phyloP scores from a whole-genome alignment of 2,113 vertebrate species.

The Heptranchias perlo region DNA sequence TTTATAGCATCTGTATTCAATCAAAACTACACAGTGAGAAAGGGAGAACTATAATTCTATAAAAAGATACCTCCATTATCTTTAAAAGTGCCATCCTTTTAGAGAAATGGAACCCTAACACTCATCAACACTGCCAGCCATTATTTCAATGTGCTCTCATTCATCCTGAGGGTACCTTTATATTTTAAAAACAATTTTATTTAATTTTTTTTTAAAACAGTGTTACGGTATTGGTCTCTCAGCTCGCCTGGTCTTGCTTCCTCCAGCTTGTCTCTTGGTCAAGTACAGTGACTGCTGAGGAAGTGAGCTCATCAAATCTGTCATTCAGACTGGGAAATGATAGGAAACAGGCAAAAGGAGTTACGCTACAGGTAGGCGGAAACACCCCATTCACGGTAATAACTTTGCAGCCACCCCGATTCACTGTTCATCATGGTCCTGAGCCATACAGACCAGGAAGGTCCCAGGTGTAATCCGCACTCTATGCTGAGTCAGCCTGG shows the following conservation, averaged over 20 bases:
- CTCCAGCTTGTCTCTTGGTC: background rate
- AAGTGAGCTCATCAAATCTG: background rate
- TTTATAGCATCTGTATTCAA: background rate
- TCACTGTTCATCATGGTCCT: background rate
- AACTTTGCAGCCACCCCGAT: background rate
- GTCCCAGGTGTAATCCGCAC: background rate
- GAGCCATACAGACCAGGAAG: background rate
- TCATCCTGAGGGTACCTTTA: background rate
- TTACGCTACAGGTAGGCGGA: background rate
- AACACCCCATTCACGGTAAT: background rate
- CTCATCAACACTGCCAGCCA: background rate
- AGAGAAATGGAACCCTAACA: background rate
- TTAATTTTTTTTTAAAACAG: background rate
- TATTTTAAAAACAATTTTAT: background rate
- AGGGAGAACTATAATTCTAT: background rate
- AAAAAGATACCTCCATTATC: background rate
- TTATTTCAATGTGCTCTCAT: background rate
- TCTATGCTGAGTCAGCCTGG: background rate
- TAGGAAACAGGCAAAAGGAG: background rate
- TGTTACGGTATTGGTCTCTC: background rate
- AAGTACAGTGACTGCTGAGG: background rate
- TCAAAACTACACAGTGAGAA: background rate
- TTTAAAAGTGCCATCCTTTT: background rate
- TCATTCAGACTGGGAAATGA: background rate
- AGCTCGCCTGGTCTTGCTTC: background rate